A percentile compares a stretch with the other conserved stretches of the same genome.
phyloP scores from a whole-genome alignment of 1,140 invertebrate genomes.

The Lasaia peninsularis region DNA sequence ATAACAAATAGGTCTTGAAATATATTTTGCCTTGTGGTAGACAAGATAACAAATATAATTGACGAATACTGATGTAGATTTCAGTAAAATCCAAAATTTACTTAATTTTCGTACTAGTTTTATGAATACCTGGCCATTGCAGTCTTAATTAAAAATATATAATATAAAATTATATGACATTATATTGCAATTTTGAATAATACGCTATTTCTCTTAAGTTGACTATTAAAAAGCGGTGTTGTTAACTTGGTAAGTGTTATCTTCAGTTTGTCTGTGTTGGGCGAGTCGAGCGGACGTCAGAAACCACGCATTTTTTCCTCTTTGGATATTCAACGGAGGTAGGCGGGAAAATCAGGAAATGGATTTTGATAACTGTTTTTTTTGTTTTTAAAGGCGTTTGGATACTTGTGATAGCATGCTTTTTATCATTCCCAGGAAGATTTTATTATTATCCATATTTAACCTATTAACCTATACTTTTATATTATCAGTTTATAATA shows the following conservation, averaged over 20 bases:
- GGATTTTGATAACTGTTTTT: slow-evolving; percentile 22
- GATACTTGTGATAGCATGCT: slow-evolving; percentile 28
- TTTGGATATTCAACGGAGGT: slow-evolving; percentile 71
- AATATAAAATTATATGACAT: no score
- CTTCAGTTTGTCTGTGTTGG: slow-evolving; percentile 66
- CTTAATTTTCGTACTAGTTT: no score
- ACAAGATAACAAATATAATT: no score
- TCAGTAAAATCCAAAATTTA: no score
- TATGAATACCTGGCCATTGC: no score
- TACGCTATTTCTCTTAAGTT: no score
- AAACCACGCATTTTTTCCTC: slow-evolving; percentile 73
- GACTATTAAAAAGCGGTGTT: background rate
- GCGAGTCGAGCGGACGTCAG: slow-evolving; percentile 59
- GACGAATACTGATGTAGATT: no score
- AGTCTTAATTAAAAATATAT: no score
- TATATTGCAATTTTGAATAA: no score
- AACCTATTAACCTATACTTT: no score
- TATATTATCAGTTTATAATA: background rate
- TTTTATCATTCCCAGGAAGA: background rate
- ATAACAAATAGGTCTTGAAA: no score
- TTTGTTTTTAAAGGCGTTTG: slow-evolving; percentile 26
- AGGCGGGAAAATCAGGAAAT: slow-evolving; percentile 33
- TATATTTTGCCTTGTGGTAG: no score
- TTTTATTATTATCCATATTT: background rate
- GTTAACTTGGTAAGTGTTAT: slow-evolving; percentile 32